phyloP scores from a whole-genome alignment of 2,113 vertebrate species.

The Daboia siamensis region DNA sequence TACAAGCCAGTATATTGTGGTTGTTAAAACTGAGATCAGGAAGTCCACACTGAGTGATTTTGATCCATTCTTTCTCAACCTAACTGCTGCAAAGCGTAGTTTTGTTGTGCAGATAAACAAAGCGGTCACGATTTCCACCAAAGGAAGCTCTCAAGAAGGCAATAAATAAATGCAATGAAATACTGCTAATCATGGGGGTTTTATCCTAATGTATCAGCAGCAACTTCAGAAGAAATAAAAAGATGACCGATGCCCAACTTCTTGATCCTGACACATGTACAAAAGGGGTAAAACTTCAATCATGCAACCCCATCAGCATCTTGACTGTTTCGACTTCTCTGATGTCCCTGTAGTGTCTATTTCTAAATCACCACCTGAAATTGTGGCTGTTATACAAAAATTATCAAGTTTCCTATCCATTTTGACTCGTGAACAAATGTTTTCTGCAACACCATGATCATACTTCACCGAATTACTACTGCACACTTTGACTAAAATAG shows the following conservation, averaged over 20 bases:
- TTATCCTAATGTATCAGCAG: neutral
- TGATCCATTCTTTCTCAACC: neutral
- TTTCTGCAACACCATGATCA: neutral
- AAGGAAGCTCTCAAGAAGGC: neutral
- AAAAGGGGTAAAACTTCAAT: neutral
- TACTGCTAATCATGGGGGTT: neutral
- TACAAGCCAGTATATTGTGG: neutral
- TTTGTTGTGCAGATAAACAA: neutral
- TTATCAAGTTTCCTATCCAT: neutral
- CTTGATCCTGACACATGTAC: neutral
- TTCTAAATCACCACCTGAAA: neutral
- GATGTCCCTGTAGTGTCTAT: neutral
- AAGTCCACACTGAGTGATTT: neutral
- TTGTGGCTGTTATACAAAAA: neutral
- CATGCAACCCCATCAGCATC: neutral
- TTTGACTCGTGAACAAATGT: neutral
- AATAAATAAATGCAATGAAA: neutral
- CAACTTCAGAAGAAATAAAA: neutral
- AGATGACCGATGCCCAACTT: neutral
- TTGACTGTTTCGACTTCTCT: neutral
- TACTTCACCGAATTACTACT: neutral
- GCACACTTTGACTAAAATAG: neutral
- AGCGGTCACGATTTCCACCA: neutral
- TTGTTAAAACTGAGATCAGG: neutral
- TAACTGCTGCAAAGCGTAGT: neutral